Percentiles rank a stretch among this genome's conserved stretches.
Evolutionary conservation across 2,113 vertebrate genomes (phyloP).

Genomic region (Muntiacus reevesi): DNA sequence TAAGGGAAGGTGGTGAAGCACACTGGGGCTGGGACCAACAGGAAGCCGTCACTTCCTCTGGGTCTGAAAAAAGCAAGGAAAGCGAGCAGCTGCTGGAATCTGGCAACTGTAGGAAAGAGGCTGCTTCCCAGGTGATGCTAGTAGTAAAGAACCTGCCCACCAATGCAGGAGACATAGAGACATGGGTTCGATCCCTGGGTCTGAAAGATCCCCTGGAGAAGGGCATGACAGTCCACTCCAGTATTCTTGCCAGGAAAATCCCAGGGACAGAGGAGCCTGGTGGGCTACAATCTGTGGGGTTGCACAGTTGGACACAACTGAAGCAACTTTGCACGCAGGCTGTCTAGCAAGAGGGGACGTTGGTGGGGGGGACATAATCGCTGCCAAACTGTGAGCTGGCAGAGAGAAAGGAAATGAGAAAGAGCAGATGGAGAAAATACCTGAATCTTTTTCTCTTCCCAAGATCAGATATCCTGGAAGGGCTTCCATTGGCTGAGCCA

Average conservation of each 20-base stretch:
- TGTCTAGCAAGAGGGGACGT: neutral
- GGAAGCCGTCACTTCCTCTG: neutral
- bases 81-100: neutral
- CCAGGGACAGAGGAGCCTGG: neutral
- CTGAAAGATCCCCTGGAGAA: neutral
- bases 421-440: neutral
- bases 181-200: neutral
- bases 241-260: neutral
- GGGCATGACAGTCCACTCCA: neutral
- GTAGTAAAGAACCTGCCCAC: neutral
- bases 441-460: neutral
- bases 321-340: fast-evolving
- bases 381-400: neutral
- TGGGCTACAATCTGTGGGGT: neutral
- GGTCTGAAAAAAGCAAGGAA: neutral
- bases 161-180: neutral
- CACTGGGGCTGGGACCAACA: neutral
- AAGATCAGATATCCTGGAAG: neutral
- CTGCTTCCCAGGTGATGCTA: neutral
- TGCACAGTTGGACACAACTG: neutral
- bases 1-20: neutral
- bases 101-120: neutral
- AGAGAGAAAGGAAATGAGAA: neutral
- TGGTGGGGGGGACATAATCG: neutral
- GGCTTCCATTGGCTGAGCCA: neutral